phyloP scores from a whole-genome alignment of 2,888 invertebrate genomes.

The Heliconius ismenius region DNA sequence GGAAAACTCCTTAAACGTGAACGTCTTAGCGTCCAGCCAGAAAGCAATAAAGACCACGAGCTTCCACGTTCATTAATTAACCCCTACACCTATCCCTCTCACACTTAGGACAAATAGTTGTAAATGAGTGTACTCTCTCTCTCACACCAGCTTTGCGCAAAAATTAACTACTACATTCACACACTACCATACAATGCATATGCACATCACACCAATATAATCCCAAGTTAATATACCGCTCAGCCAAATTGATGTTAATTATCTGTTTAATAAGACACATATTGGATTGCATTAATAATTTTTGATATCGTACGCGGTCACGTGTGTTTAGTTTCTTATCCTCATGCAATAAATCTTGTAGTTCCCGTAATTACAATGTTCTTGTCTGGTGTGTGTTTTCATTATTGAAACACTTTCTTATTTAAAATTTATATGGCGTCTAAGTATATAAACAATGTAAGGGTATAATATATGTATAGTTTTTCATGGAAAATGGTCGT shows the following conservation, averaged over 20 bases:
- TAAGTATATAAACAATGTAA: neutral
- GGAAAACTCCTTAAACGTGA: conserved; percentile 78
- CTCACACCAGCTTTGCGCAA: conserved; percentile 81
- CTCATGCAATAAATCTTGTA: conserved; percentile 79
- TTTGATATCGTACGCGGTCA: conserved; percentile 61
- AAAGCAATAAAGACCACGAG: conserved; percentile 82
- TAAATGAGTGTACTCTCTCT: conserved; percentile 77
- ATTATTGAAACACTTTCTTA: conserved; percentile 64
- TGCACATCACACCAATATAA: conserved; percentile 57
- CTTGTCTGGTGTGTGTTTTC: conserved; percentile 80
- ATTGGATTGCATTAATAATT: conserved; percentile 59
- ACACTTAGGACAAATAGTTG: conserved; percentile 70
- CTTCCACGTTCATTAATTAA: conserved; percentile 83
- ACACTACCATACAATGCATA: conserved; percentile 74
- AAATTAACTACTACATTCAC: conserved; percentile 81
- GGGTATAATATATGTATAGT: neutral
- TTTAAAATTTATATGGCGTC: conserved; percentile 41
- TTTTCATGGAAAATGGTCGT: neutral
- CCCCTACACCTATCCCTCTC: conserved; percentile 71
- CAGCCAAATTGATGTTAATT: conserved; percentile 68
- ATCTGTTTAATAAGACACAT: conserved; percentile 60
- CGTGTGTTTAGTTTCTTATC: conserved; percentile 79
- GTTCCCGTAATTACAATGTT: conserved; percentile 80
- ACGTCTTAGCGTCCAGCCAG: conserved; percentile 80
- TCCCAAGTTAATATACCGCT: conserved; percentile 53